These are phyloP conservation scores for Amiota communis DNA, from an alignment of 2,888 invertebrate genomes.

Conservation along the genomic window DNA sequence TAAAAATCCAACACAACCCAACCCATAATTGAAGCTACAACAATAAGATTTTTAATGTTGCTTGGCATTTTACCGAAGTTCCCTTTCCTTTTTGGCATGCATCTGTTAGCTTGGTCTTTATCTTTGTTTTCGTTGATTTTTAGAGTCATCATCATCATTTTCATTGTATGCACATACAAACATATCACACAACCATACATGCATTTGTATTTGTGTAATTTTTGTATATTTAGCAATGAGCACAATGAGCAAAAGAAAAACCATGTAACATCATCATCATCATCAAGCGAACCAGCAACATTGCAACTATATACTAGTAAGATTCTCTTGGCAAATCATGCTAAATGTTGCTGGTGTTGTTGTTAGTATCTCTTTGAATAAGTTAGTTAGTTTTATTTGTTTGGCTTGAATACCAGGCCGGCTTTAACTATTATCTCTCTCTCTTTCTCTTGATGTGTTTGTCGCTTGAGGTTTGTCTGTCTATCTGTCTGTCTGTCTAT, in stretches of 20 bases:
- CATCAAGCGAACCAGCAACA: neutral
- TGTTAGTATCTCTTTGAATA: constrained; percentile 13
- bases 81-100: too few species aligned
- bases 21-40: too few species aligned
- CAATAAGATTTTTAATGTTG: too few species aligned
- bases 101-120: too few species aligned
- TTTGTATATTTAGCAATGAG: neutral
- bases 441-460: neutral
- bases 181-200: too few species aligned
- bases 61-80: too few species aligned
- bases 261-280: constrained; percentile 16
- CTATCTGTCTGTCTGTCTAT: neutral
- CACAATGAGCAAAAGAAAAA: neutral
- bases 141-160: too few species aligned
- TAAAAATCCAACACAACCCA: too few species aligned
- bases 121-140: too few species aligned
- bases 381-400: constrained; percentile 23
- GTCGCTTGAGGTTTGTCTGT: neutral
- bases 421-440: neutral
- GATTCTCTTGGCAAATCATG: neutral
- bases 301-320: neutral
- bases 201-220: too few species aligned
- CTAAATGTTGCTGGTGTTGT: neutral
- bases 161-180: too few species aligned
- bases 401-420: neutral